Base-by-base conservation (phyloP, 1,140 invertebrate genomes). In the Monochamus saltuarius region DNA sequence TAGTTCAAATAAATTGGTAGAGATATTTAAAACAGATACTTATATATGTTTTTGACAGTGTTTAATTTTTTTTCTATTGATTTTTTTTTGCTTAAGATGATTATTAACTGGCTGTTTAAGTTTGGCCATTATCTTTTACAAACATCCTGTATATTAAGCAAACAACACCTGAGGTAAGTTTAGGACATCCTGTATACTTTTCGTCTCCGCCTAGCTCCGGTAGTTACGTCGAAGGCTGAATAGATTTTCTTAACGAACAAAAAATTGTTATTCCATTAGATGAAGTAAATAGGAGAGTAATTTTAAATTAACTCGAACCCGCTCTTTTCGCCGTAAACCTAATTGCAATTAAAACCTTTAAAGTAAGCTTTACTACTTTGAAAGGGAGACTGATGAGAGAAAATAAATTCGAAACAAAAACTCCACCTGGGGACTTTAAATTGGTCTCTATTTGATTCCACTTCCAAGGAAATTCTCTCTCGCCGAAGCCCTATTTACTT, bases 321-420 rank as follows among this genome's bases (percentile, higher is more conserved):
- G 16, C 39, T 42, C 39, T 42, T 42, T 42, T n/a, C 39, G n/a
- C 2, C 16, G 16, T 29, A 17, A 55, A 55, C 52, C 39, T 43
- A 55, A 55, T 56, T 46, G 54, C 54, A 56, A 56, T 56, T 56
- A 56, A 56, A 56, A 56, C 54, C 54, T 45, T 56, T 46, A 45
- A 56, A 46, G 37, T 14, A 29, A 29, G 22, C 29, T 40, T 10
- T n/a, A 19, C 13, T 46, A 8, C 40, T 38, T 43, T 46, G 38
- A 16, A 54, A 40, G 52, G 36, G 50, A 52, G 39, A 42, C 39
- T 42, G 39, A 42, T 16, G 39, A 42, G n/a, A 42, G 50, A 34
- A 54, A 54, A 10, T 11, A 54, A 54, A 22, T 54, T 54, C 35
- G 11, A 35, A 14, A 19, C 11, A 46, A 45, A 56, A 56, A 56